A percentile compares a stretch with the other conserved stretches of the same genome.
Evolutionary conservation across 1,140 invertebrate species (phyloP).

Genomic region (Bactericera cockerelli): DNA sequence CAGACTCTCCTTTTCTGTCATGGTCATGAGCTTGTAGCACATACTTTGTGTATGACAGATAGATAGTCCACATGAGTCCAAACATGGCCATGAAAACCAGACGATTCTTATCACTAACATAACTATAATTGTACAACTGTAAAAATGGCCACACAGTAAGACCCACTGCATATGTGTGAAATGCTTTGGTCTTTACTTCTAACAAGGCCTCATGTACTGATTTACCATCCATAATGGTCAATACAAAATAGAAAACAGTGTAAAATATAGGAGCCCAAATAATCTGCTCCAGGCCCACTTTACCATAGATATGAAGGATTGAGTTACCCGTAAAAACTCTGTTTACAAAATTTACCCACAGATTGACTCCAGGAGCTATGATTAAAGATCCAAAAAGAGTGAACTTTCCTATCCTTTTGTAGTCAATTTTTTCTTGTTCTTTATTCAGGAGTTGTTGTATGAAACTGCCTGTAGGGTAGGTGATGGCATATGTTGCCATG

Average conservation of each 20-base stretch:
- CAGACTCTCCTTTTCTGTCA: too few relatives aligned
- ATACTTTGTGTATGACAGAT: neutral
- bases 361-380: neutral
- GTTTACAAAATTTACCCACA: neutral
- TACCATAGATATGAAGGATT: neutral
- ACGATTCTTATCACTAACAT: neutral
- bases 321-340: neutral
- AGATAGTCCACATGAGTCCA: neutral
- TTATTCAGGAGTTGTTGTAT: slow-evolving; percentile 1
- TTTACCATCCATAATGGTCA: neutral
- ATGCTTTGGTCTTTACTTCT: slow-evolving; percentile 3
- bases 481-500: neutral
- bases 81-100: neutral
- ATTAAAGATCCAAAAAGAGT: neutral
- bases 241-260: neutral
- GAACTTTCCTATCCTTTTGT: neutral
- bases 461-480: slow-evolving; percentile 5
- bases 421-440: slow-evolving; percentile 1
- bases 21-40: too few relatives aligned
- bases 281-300: neutral
- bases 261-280: neutral
- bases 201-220: neutral
- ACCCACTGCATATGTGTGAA: neutral
- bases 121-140: slow-evolving; percentile 6
- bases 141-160: neutral